Conservation (phyloP, 2,113 vertebrate genomes). For the Picathartes gymnocephalus region DNA sequence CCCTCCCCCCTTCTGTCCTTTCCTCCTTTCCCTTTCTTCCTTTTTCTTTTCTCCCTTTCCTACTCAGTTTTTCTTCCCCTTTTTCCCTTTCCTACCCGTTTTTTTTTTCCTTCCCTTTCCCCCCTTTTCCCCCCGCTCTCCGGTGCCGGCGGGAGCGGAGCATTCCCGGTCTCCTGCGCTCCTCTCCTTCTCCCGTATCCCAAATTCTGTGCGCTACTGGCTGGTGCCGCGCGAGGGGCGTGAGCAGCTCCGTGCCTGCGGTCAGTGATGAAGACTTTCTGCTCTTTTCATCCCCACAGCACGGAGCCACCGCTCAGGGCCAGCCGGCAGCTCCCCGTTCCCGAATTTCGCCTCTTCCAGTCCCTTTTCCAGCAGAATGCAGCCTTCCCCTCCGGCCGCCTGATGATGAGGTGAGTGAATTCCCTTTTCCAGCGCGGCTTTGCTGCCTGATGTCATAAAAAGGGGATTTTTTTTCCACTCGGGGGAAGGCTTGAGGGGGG, state of each 20-base stretch:
- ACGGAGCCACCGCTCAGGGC: slow-evolving; percentile 79
- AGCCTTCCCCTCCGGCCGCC: slow-evolving; percentile 41
- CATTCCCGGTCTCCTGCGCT: slow-evolving; percentile 63
- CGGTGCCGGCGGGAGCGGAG: background rate
- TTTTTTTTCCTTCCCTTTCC: background rate
- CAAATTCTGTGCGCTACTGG: slow-evolving; percentile 83
- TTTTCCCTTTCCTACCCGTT: background rate
- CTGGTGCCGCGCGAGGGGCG: slow-evolving; percentile 78
- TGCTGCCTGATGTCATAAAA: background rate
- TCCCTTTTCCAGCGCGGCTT: background rate
- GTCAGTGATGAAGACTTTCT: slow-evolving; percentile 89
- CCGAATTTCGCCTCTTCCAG: slow-evolving; percentile 36
- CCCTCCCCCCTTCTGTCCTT: too few relatives aligned
- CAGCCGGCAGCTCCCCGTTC: slow-evolving; percentile 72
- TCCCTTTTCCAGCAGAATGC: slow-evolving; percentile 62
- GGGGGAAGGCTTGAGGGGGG: background rate
- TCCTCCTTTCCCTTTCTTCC: too few relatives aligned
- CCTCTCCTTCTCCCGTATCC: slow-evolving; percentile 58
- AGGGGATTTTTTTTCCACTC: background rate
- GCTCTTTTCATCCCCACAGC: slow-evolving; percentile 89
- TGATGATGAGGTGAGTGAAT: slow-evolving; percentile 75
- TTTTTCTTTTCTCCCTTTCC: background rate
- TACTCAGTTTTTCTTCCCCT: too few relatives aligned
- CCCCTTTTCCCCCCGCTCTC: background rate
- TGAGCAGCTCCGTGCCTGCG: slow-evolving; percentile 79